Evolutionary conservation across 2,113 vertebrate species (phyloP), one percentile per base, ranked within the genome.

Genomic region (Pachyramphus minor): DNA sequence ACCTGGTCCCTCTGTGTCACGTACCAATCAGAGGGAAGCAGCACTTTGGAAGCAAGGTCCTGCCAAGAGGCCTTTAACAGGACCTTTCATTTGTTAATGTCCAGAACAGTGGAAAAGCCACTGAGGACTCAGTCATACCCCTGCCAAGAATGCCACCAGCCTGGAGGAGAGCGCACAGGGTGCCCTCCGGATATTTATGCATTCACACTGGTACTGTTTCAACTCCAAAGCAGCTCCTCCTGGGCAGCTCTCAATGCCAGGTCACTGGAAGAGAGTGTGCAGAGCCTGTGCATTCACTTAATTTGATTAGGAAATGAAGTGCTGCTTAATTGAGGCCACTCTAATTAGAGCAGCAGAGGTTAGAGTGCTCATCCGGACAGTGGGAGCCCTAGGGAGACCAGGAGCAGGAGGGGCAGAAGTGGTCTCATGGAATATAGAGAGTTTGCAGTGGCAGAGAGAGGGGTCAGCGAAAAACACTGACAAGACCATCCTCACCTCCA

Each of bases 231-330:
- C 93, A 82, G 60, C 62, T 94, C 77, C 89, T 96, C 82, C 42
- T 42, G 39, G 74, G 85, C 89, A 89, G 87, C 83, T 93, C 84
- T 93, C 87, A 89, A 86, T 0, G 62, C 91, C 94, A 96, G 80
- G 95, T 85, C 81, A 92, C 74, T 96, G 74, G 87, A 91, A 86
- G 56, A 72, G 24, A 93, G 82, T 7, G 6, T 44, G 87, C 63
- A 88, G 67, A 87, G 87, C 67, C 71, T 93, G 91, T 92, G 92
- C 8, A 20, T 87, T 96, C 94, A 91, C 91, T 96, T 97, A 95
- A 97, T 96, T 94, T 96, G 95, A 96, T 96, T 96, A 97, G 95
- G 97, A 97, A 97, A 95, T 47, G 67, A 56, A 93, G 77, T 96
- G 74, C 47, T 87, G 62, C 94, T 96, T 96, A 96, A 97, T 96